Conservation (phyloP, 2,797 vertebrate genomes). For the Etheostoma nigrum region DNA sequence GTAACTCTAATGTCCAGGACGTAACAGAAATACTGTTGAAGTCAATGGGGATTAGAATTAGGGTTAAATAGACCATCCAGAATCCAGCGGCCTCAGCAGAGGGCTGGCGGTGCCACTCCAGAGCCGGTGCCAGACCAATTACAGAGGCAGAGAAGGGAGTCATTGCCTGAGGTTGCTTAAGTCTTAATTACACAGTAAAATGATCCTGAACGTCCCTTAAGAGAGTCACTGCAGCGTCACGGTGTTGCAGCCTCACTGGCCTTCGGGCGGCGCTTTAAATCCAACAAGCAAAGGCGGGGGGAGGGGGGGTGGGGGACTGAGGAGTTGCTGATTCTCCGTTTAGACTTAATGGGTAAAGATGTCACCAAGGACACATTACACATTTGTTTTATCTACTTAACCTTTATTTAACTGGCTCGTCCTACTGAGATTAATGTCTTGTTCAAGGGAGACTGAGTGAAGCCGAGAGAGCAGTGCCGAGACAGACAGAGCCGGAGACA, state of each 20-base stretch:
- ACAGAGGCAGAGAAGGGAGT: slow-evolving; percentile 27
- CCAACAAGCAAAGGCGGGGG: background rate
- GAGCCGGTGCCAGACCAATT: slow-evolving; percentile 56
- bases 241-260: slow-evolving; percentile 18
- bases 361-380: slow-evolving; percentile 72
- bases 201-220: slow-evolving; percentile 59
- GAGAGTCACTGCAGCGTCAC: slow-evolving; percentile 35
- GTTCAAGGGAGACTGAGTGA: slow-evolving; percentile 36
- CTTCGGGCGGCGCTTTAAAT: slow-evolving; percentile 21
- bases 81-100: slow-evolving; percentile 32
- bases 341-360: slow-evolving; percentile 68
- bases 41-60: slow-evolving; percentile 39
- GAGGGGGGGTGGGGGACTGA: slow-evolving; percentile 12
- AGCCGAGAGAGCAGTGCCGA: too few species aligned
- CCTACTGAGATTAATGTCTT: slow-evolving; percentile 68
- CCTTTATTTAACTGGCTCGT: slow-evolving; percentile 73
- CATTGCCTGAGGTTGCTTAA: slow-evolving; percentile 4
- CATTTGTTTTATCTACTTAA: slow-evolving; percentile 76
- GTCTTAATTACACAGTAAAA: slow-evolving; percentile 70
- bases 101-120: slow-evolving; percentile 40
- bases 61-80: slow-evolving; percentile 48
- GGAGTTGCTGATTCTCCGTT: slow-evolving; percentile 69
- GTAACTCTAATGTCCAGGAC: background rate
- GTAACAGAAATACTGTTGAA: background rate
- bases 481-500: too few species aligned